Evolutionary conservation across 2,113 vertebrate genomes (phyloP), one percentile per base, ranked within the genome.

Genomic region (Leucoraja erinaceus): DNA sequence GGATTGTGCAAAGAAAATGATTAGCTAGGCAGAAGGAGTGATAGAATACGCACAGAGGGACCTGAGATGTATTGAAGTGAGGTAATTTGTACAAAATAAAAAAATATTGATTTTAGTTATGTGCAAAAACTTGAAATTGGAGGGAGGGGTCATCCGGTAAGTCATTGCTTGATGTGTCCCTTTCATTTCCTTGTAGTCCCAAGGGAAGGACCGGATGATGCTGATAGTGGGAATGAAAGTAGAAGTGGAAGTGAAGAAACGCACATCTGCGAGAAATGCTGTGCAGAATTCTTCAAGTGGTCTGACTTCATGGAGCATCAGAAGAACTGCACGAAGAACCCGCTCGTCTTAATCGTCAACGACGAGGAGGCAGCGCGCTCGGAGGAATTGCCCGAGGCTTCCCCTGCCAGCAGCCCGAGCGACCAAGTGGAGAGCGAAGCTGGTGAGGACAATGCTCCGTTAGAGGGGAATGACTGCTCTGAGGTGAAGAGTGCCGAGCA

Each of bases 1-100:
- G 97, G 98, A 99, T 98, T 97, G 98, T 96, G 97, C 97, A 97
- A 98, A 98, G 98, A 98, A 98, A 98, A 98, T 98, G 96, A 98
- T 99, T 98, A 98, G 97, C 97, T 97, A 96, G 97, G 96, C 97
- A 97, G 97, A 97, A 96, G 96, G 96, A 96, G 97, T 94, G 95
- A 95, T 96, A 95, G 97, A 97, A 96, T 95, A 95, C 96, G 94
- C 96, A 96, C 61, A 93, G 95, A 93, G 95, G 95, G 96, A 95
- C 96, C 96, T 95, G 96, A 97, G 97, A 96, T 96, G 97, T 96
- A 96, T 97, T 97, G 96, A 97, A 98, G 96, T 97, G 95, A 96
- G 97, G 97, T 96, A 97, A 98, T 99, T 99, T 98, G 97, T 97
- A 97, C 96, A 96, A 95, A 97, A 96, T 97, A 96, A 97, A 97